Evolutionary conservation across 2,888 invertebrate genomes (phyloP).

Genomic region (Leptopterna dolabrata): DNA sequence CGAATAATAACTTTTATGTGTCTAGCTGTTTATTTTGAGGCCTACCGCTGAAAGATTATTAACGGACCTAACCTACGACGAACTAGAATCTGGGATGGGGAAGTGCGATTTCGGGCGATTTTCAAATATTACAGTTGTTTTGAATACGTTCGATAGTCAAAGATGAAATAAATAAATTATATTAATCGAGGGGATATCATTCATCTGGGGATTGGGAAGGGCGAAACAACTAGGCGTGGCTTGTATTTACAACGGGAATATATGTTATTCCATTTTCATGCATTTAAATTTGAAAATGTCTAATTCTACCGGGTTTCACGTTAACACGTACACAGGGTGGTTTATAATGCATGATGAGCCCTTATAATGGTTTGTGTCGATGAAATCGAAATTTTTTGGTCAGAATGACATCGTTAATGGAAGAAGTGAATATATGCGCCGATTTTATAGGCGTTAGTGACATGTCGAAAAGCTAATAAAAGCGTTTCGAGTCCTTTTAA

Average conservation of each 20-base stretch:
- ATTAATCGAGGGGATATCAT: background rate
- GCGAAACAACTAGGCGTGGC: background rate
- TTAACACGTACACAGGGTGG: background rate
- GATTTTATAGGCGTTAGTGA: background rate
- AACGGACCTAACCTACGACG: background rate
- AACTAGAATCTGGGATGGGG: background rate
- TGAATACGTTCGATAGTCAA: background rate
- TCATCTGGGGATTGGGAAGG: background rate
- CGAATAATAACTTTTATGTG: background rate
- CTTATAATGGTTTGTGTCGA: background rate
- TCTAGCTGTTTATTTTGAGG: background rate
- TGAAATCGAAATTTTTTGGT: background rate
- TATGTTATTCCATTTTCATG: background rate
- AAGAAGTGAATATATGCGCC: background rate
- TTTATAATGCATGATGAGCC: background rate
- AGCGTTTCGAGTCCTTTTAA: background rate
- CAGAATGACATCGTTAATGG: background rate
- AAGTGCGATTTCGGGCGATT: background rate
- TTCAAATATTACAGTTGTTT: background rate
- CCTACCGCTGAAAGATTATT: constrained; percentile 1
- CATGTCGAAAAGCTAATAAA: background rate
- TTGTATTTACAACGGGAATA: background rate
- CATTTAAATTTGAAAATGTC: background rate
- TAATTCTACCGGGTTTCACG: background rate
- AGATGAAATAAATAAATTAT: background rate